phyloP scores from a whole-genome alignment of 2,888 invertebrate species.

The Hirtodrosophila alboralis region DNA sequence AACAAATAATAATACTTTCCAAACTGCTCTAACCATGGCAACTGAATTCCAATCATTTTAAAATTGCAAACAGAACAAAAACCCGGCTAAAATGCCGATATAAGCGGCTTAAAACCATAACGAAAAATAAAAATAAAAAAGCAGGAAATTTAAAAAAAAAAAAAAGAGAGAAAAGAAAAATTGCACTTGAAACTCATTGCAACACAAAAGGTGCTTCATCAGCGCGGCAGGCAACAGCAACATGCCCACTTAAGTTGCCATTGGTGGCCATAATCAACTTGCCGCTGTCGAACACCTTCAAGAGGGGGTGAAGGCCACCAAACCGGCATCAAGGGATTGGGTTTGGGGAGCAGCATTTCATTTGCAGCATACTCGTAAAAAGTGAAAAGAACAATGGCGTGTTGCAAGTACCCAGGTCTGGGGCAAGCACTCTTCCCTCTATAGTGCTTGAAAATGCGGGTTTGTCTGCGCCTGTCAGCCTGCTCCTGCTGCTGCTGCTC shows the following conservation, averaged over 20 bases:
- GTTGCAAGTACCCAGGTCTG: conserved; percentile 52
- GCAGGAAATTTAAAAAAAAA: conserved; percentile 42
- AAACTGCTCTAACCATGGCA: conserved; percentile 53
- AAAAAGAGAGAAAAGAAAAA: conserved; percentile 42
- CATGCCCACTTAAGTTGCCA: conserved; percentile 68
- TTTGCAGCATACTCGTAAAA: conserved; percentile 69
- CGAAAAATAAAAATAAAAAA: no score
- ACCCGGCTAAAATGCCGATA: conserved; percentile 32
- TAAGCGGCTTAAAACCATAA: conserved; percentile 72
- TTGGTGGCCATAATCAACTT: conserved; percentile 72
- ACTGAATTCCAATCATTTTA: conserved; percentile 25
- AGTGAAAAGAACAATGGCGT: conserved; percentile 75
- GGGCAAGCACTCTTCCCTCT: conserved; percentile 29
- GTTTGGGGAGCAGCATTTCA: conserved; percentile 51
- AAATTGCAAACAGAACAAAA: conserved; percentile 2
- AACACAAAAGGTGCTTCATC: conserved; percentile 81
- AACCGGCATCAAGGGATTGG: no score
- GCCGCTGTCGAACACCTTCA: conserved; percentile 65
- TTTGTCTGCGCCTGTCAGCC: conserved; percentile 66
- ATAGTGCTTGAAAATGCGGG: conserved; percentile 50
- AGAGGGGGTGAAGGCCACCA: conserved; percentile 1
- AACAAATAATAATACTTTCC: conserved; percentile 49
- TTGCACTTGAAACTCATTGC: conserved; percentile 78
- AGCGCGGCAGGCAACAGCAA: conserved; percentile 40
- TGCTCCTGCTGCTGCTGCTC: no score